These are phyloP conservation scores for Bradypodion pumilum DNA, from an alignment of 2,797 vertebrate species.

Conservation along the genomic window DNA sequence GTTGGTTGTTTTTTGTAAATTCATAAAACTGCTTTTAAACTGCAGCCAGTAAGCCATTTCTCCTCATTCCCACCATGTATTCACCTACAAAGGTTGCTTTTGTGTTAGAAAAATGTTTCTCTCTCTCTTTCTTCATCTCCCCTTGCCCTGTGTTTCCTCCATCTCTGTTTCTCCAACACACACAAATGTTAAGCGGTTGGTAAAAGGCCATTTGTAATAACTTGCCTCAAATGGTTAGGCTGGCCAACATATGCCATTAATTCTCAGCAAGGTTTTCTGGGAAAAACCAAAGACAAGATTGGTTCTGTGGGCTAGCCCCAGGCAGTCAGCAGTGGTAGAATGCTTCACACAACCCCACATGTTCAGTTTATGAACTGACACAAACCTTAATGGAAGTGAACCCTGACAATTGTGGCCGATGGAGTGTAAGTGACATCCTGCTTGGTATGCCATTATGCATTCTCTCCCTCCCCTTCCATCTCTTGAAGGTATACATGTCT, in stretches of 20 bases:
- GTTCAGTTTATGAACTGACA: constrained; percentile 81
- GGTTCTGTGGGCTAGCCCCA: constrained; percentile 80
- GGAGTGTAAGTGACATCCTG: constrained; percentile 77
- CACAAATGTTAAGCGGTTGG: constrained; percentile 48
- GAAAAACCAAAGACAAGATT: constrained; percentile 82
- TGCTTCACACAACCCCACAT: constrained; percentile 77
- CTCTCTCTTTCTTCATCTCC: background rate
- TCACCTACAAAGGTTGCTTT: constrained; percentile 24
- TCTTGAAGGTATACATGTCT: constrained; percentile 74
- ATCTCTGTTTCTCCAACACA: too few species aligned
- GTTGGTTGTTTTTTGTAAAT: background rate
- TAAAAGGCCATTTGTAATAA: constrained; percentile 48
- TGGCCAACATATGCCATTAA: constrained; percentile 77
- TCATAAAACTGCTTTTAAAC: constrained; percentile 23
- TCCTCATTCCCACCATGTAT: background rate
- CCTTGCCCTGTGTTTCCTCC: background rate
- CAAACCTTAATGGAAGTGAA: constrained; percentile 83
- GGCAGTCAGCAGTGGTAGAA: constrained; percentile 82
- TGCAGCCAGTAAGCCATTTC: constrained; percentile 38
- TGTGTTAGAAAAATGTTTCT: constrained; percentile 29
- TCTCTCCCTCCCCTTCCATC: constrained; percentile 47
- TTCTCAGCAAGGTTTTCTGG: constrained; percentile 78
- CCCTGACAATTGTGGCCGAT: constrained; percentile 77
- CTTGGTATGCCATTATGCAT: constrained; percentile 68
- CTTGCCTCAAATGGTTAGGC: constrained; percentile 67